Evolutionary conservation across 2,888 invertebrate species (phyloP), one percentile per base, ranked within the genome.

Genomic region (Lepidonotus clava): DNA sequence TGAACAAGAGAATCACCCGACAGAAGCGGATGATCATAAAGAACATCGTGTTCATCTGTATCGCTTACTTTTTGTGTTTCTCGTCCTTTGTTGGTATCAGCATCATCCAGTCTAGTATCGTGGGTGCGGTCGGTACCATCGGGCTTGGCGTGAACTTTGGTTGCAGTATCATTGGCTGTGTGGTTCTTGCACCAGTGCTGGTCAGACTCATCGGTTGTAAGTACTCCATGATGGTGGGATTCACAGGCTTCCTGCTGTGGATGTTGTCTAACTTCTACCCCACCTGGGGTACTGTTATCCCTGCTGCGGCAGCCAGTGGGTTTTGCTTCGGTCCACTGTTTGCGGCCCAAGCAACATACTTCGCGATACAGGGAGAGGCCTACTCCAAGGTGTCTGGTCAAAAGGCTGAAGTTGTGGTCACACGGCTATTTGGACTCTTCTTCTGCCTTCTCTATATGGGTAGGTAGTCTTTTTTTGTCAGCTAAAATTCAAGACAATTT

Each of bases 381-480:
- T 85, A 85, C 32, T 28, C 85, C 21, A 71, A 76, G 46, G 46
- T 85, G n/a, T 0, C 85, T 21, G 51, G 34, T 4, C 28, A 76
- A 34, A 67, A 40, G 34, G 85, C 40, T 8, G 85, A 85, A 0
- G 85, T 32, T 6, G 76, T 85, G 21, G 56, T 85, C 40, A 36
- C 85, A 18, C 24, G 71, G 40, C 38, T 85, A 24, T 85, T 85
- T n/a, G 85, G 85, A 5, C 46, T 85, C 14, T 85, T 85, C 56
- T 85, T 85, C 76, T 85, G 85, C 32, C 61, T 85, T 1, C 85
- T 85, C 28, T 51, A 61, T 18, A 24, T 85, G 38, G 85, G 85
- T 85, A 53, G 51, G 71, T 76, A 36, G n/a, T n/a, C n/a, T n/a
- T n/a, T n/a, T n/a, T n/a, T n/a, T n/a, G n/a, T n/a, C n/a, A n/a